These are phyloP conservation scores for Penaeus monodon DNA, from an alignment of 2,888 invertebrate species.

Conservation along the genomic window DNA sequence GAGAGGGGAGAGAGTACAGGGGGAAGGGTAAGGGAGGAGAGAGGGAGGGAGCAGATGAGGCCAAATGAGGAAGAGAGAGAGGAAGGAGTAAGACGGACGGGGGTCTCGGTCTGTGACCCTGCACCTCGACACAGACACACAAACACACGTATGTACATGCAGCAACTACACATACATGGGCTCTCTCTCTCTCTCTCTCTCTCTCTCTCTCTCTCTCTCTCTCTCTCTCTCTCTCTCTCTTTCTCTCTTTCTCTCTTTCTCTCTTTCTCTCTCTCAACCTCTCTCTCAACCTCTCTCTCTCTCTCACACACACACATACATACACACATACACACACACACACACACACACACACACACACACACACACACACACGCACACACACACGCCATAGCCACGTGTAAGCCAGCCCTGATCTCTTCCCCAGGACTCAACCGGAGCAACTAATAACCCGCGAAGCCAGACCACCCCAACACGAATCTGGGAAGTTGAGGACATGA, in stretches of 20 bases:
- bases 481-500: too few relatives aligned
- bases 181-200: slow-evolving; percentile 4
- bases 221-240: slow-evolving; percentile 2
- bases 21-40: too few relatives aligned
- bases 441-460: too few relatives aligned
- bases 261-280: neutral
- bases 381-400: too few relatives aligned
- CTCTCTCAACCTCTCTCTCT: neutral
- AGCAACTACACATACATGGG: neutral
- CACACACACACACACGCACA: neutral
- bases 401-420: too few relatives aligned
- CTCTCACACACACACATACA: neutral
- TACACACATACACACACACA: neutral
- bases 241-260: neutral
- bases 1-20: too few relatives aligned
- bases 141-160: neutral
- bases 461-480: too few relatives aligned
- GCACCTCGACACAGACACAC: neutral
- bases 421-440: too few relatives aligned
- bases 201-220: slow-evolving; percentile 9
- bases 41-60: too few relatives aligned
- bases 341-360: slow-evolving; percentile 16
- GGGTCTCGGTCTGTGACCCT: neutral
- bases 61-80: neutral
- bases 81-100: neutral